phyloP scores from a whole-genome alignment of 2,888 invertebrate species.

The Mellilla xanthometata region DNA sequence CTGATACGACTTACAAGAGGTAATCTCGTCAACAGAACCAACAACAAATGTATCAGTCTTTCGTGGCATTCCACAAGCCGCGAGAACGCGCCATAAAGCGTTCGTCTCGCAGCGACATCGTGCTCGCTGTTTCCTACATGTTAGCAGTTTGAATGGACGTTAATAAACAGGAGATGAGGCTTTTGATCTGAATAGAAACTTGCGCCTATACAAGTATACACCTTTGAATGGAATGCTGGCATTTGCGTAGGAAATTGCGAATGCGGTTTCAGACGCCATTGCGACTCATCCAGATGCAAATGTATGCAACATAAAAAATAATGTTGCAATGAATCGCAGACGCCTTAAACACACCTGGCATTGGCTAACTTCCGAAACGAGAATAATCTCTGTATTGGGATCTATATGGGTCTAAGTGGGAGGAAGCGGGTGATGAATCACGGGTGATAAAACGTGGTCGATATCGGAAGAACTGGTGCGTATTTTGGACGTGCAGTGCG shows the following conservation, averaged over 20 bases:
- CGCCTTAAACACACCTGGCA: conserved; percentile 18
- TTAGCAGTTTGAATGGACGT: conserved; percentile 42
- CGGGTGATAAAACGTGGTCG: conserved; percentile 25
- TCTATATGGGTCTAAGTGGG: conserved; percentile 22
- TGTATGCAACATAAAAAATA: conserved; percentile 20
- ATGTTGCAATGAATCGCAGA: background rate
- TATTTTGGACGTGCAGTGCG: conserved; percentile 71
- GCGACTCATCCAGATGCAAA: conserved; percentile 25
- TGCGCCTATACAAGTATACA: no score
- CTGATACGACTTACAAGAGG: conserved; percentile 38
- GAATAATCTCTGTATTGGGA: conserved; percentile 42
- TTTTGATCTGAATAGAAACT: conserved; percentile 48
- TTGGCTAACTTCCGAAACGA: conserved; percentile 37
- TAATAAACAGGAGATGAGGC: conserved; percentile 45
- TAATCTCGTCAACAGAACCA: conserved; percentile 39
- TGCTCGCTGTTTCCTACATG: conserved; percentile 43
- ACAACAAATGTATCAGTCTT: conserved; percentile 35
- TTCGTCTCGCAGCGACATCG: conserved; percentile 32
- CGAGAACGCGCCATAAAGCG: conserved; percentile 31
- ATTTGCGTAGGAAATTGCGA: conserved; percentile 29
- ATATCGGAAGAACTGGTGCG: conserved; percentile 43
- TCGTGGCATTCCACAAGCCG: conserved; percentile 27
- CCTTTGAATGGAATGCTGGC: conserved; percentile 26
- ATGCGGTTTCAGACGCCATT: conserved; percentile 21
- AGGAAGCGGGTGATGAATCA: conserved; percentile 43